Base-by-base conservation (phyloP, 1,140 invertebrate species). In the Contarinia nasturtii region DNA sequence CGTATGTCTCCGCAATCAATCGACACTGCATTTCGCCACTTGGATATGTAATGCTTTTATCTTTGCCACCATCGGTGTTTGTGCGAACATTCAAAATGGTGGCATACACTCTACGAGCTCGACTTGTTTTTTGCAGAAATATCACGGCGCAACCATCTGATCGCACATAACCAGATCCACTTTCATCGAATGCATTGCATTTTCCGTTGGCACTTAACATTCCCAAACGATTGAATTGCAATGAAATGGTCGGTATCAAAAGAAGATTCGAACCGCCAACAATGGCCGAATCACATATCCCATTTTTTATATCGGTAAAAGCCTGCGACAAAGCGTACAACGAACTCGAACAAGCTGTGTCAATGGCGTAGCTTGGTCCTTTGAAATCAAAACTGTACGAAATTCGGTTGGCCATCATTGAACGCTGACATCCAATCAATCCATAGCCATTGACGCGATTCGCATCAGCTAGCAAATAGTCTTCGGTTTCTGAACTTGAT, bases 151-250 rank as follows among this genome's bases (percentile, higher is more conserved):
- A 76, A 1, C 86, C 86, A 66, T 98, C 93, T 47, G 89, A 81
- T 44, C 93, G 74, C 1, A 91, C 90, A 63, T 96, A 98, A n/a
- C n/a, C n/a, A n/a, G n/a, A n/a, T n/a, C n/a, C n/a, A n/a, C n/a
- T n/a, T n/a, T n/a, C n/a, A n/a, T 98, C 93, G 63, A 97, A 97
- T 8, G 90, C 86, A 63, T 90, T 93, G 67, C 92, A 97, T 55
- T 71, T 58, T 33, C 92, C 93, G 55, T 93, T 80, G 1, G 74
- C 68, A 20, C 86, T 84, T 50, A 97, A 72, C 89, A 98, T 97
- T 53, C 76, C 80, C 2, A 97, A 67, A 34, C 81, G 75, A 59
- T 91, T 82, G 64, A 97, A 97, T 62, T 95, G 89, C n/a, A 96
- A 67, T 3, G 92, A 86, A 49, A 72, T 79, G 20, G 76, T 80